Base-by-base conservation (phyloP, 2,888 invertebrate species). In the Sceliomorpha sp. region DNA sequence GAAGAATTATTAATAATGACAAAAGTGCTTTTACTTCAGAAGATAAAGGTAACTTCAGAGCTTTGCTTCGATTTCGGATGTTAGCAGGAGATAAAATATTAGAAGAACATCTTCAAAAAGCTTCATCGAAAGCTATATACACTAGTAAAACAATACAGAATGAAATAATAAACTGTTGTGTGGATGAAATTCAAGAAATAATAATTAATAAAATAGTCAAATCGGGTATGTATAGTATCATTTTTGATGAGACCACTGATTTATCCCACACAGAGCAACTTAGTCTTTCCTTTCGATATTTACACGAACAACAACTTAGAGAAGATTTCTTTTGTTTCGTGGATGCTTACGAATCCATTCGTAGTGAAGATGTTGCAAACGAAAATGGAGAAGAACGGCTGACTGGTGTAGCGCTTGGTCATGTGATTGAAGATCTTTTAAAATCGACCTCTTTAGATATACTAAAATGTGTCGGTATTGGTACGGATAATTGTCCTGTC, bases 231-330 rank as follows among this genome's bases (percentile, higher is more conserved):
- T 80, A 62, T 68, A 63, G 70, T 36, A 72, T 76, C 27, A 69
- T 81, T 13, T 81, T 80, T 55, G 78, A 82, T 36, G 78, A 82
- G 66, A 81, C 78, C 8, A 79, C 75, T 15, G 77, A 80, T 62
- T 60, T 72, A 9, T 64, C 75, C 15, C 37, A 40, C 24, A 40
- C n/a, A 3, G 40, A 40, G 24, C 26, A 40, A 1, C 12, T 24
- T 10, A 40, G 40, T 26, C n/a, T 24, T 9, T 26, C 24, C 1
- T 6, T 3, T 4, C 26, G 40, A 10, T 40, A 24, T 40, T 3
- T 20, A 2, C 15, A 26, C 6, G 26, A 40, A 24, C 12, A 26
- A 10, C 3, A 4, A 8, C 20, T 40, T 15, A 40, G 26, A 24
- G 12, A 40, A 40, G 40, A 31, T 31, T 31, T 31, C 2, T 1